These are phyloP conservation scores for Syrista parreyssii DNA, from an alignment of 2,888 invertebrate genomes.

Conservation along the genomic window DNA sequence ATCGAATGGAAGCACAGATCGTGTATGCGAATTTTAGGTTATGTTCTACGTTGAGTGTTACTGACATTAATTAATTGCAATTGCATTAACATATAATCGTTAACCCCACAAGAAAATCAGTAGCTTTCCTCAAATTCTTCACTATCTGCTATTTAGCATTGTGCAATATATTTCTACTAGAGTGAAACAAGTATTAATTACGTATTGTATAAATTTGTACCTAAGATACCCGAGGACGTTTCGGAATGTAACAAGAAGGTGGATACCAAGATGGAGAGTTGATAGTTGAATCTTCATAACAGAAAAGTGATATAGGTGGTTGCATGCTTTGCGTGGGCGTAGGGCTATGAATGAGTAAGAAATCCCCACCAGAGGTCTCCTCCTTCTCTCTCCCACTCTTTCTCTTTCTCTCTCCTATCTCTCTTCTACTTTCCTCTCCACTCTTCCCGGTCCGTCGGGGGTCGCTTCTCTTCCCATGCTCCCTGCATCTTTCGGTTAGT, in stretches of 20 bases:
- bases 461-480: constrained; percentile 49
- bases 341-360: constrained; percentile 46
- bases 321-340: constrained; percentile 42
- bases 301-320: not conserved
- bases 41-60: not conserved
- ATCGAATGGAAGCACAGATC: constrained; percentile 25
- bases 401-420: constrained; percentile 15
- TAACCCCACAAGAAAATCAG: not conserved
- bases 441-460: constrained; percentile 48
- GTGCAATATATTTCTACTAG: not conserved
- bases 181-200: not conserved
- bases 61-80: not conserved
- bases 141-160: not conserved
- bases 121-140: not conserved
- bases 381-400: constrained; percentile 4
- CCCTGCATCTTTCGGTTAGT: constrained; percentile 55
- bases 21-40: not conserved
- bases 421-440: constrained; percentile 20
- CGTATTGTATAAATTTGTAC: not conserved
- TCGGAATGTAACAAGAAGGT: not conserved
- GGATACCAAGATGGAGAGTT: not conserved
- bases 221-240: not conserved
- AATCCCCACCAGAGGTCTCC: constrained; percentile 40
- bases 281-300: not conserved
- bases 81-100: not conserved